Conservation (phyloP, 2,888 invertebrate species). For the Ligdia adustata region DNA sequence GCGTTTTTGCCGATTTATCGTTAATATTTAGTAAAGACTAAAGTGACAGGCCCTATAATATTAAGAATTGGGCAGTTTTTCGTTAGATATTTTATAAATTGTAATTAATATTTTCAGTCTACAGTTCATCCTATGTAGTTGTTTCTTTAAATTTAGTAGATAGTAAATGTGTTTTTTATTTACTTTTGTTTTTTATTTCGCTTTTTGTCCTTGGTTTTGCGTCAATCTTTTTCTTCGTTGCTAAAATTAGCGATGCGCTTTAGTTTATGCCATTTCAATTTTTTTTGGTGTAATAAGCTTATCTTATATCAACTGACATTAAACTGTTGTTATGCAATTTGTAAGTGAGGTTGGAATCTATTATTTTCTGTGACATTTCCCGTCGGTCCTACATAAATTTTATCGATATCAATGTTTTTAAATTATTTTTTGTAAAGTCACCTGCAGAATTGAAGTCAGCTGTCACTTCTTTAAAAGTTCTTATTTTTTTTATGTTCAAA, state of each 20-base stretch:
- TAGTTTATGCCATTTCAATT: too few relatives aligned
- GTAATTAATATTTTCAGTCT: too few relatives aligned
- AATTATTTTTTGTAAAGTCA: too few relatives aligned
- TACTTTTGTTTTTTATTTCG: conserved; percentile 53
- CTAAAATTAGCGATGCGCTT: neutral
- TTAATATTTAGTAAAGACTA: neutral
- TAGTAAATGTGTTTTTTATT: conserved; percentile 67
- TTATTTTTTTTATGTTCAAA: too few relatives aligned
- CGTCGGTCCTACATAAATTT: neutral
- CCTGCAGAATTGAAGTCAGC: too few relatives aligned
- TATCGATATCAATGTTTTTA: too few relatives aligned
- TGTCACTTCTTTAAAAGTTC: too few relatives aligned
- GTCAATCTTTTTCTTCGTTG: neutral
- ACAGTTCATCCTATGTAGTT: conserved; percentile 37
- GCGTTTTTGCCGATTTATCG: too few relatives aligned
- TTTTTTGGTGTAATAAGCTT: too few relatives aligned
- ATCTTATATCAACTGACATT: too few relatives aligned
- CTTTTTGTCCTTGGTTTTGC: conserved; percentile 32
- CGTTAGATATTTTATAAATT: too few relatives aligned
- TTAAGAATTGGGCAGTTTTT: neutral
- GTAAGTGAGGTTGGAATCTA: neutral
- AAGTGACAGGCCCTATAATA: neutral
- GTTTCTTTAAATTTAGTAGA: conserved; percentile 60
- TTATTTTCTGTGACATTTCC: neutral
- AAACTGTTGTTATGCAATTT: neutral